Evolutionary conservation across 2,888 invertebrate species (phyloP), one percentile per base, ranked within the genome.

Genomic region (Drosophila mimica): DNA sequence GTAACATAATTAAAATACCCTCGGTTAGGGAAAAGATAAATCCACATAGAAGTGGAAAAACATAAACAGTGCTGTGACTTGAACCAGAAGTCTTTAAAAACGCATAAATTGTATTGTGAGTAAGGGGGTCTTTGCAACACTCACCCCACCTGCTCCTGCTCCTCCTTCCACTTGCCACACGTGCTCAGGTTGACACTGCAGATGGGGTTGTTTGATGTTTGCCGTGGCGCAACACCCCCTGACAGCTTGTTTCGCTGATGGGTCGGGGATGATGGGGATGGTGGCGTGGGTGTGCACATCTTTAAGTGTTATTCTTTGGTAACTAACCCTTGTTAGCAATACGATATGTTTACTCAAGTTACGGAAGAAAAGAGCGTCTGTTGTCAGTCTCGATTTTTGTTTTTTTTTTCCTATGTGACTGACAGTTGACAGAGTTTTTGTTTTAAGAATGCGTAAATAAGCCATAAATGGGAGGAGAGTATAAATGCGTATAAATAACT

Each of bases 381-480:
- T 54, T 74, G 78, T 76, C 80, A 69, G 43, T 40, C 61, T 64
- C 67, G 56, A 61, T 72, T 61, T 65, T 31, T 25, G 25, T 25
- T 25, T 72, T 61, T 65, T 31, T n/a, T n/a, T n/a, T n/a, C n/a
- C n/a, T n/a, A n/a, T 40, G 9, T 74, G 74, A 82, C 58, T 76
- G 87, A 83, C 89, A 89, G 82, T 75, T 82, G 89, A 87, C 87
- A 87, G 76, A 67, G 82, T 79, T 87, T 86, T 71, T 78, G 87
- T 81, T 88, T 88, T 88, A 79, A 68, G 63, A 46, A 6, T 54
- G 67, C 74, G 72, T 71, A 70, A 85, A 88, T 83, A 85, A 86
- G 86, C 83, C 82, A 78, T 77, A 76, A 88, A 85, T 75, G 76
- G 71, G 15, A 67, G 54, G 68, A 53, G 64, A 60, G 63, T 72